phyloP scores from a whole-genome alignment of 2,113 vertebrate species.

The Dunckerocampus dactyliophorus region DNA sequence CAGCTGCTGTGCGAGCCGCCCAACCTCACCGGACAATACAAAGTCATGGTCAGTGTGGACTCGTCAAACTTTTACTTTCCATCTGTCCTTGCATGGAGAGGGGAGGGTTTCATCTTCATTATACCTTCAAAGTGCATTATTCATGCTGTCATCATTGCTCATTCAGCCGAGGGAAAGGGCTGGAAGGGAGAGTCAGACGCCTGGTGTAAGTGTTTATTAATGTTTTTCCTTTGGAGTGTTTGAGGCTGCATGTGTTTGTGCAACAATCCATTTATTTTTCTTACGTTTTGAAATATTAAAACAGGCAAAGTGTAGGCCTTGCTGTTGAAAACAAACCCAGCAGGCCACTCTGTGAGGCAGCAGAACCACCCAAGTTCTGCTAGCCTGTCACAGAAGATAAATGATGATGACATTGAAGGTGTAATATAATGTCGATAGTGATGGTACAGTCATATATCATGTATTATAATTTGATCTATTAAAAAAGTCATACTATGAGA shows the following conservation, averaged over 20 bases:
- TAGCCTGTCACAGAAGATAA: too few relatives aligned
- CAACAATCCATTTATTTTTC: constrained; percentile 16
- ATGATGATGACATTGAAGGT: too few relatives aligned
- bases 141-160: constrained; percentile 35
- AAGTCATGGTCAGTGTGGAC: constrained; percentile 83
- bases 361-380: too few relatives aligned
- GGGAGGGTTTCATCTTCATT: constrained; percentile 19
- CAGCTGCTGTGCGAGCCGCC: constrained; percentile 96
- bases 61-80: constrained; percentile 1
- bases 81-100: constrained; percentile 2
- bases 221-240: constrained; percentile 18
- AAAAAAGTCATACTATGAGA: too few relatives aligned
- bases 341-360: too few relatives aligned
- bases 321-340: too few relatives aligned
- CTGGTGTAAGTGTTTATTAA: constrained; percentile 27
- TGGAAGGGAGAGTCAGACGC: constrained; percentile 31
- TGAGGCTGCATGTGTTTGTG: constrained; percentile 18
- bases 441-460: too few relatives aligned
- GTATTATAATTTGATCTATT: too few relatives aligned
- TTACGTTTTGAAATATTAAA: constrained; percentile 4
- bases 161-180: constrained; percentile 39
- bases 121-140: constrained; percentile 40
- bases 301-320: not conserved
- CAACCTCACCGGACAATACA: constrained; percentile 91
- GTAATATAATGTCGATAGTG: too few relatives aligned